Evolutionary conservation across 2,113 vertebrate genomes (phyloP).

Genomic region (Takifugu flavidus): DNA sequence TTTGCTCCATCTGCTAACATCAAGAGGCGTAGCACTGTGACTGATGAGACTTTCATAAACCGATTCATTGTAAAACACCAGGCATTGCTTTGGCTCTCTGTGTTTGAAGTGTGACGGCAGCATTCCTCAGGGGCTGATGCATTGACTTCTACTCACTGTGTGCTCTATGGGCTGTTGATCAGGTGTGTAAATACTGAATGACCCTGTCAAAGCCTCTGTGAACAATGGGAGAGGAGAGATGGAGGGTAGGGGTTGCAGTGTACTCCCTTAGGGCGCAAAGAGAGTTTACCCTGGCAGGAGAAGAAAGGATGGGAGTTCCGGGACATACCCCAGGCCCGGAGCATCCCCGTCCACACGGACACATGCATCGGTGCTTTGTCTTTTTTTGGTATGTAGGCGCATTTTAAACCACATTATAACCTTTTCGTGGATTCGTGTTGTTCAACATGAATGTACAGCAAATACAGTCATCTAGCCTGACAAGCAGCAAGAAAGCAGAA

Average conservation of each 20-base stretch:
- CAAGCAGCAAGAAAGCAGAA: neutral
- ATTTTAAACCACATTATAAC: slow-evolving; percentile 36
- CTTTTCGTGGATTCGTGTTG: slow-evolving; percentile 32
- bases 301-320: slow-evolving; percentile 38
- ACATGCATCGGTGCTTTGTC: slow-evolving; percentile 33
- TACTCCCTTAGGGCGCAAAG: slow-evolving; percentile 32
- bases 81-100: neutral
- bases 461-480: neutral
- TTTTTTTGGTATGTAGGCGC: slow-evolving; percentile 47
- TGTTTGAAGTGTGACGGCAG: slow-evolving; percentile 48
- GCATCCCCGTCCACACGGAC: slow-evolving; percentile 53
- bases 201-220: slow-evolving; percentile 40
- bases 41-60: slow-evolving; percentile 50
- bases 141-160: slow-evolving; percentile 31
- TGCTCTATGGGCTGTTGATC: slow-evolving; percentile 45
- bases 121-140: slow-evolving; percentile 51
- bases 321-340: slow-evolving; percentile 22
- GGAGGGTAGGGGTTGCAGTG: slow-evolving; percentile 3
- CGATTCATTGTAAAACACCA: slow-evolving; percentile 23
- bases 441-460: slow-evolving; percentile 29
- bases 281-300: slow-evolving; percentile 58
- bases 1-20: slow-evolving; percentile 13
- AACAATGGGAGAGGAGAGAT: slow-evolving; percentile 37
- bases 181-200: slow-evolving; percentile 58
- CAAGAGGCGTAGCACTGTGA: slow-evolving; percentile 37